Percentiles rank a stretch among this genome's conserved stretches.
These are phyloP conservation scores for Halictus rubicundus DNA, from an alignment of 1,140 invertebrate species.

Conservation along the genomic window DNA sequence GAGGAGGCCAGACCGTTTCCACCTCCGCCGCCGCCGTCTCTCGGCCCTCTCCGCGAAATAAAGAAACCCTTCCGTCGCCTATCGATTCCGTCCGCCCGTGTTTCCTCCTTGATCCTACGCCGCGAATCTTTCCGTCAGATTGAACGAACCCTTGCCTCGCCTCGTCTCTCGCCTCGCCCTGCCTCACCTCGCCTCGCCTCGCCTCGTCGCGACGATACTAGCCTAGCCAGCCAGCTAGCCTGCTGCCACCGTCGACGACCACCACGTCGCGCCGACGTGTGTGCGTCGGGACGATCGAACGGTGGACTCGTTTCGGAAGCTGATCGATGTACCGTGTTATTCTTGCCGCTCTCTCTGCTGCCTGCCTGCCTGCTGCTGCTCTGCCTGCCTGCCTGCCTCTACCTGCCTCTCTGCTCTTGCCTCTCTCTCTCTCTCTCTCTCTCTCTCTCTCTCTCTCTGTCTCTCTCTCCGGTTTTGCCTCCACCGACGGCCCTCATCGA, in stretches of 20 bases:
- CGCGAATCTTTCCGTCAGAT: slow-evolving; percentile 11
- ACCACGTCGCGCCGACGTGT: too few relatives aligned
- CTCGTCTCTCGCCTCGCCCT: too few relatives aligned
- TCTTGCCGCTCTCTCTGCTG: slow-evolving; percentile 19
- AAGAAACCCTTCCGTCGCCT: slow-evolving; percentile 31
- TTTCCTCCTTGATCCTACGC: slow-evolving; percentile 32
- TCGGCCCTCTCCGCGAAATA: slow-evolving; percentile 12
- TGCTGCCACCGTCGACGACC: too few relatives aligned
- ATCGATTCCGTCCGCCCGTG: slow-evolving; percentile 24
- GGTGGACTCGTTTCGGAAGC: slow-evolving; percentile 11
- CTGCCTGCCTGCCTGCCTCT: too few relatives aligned
- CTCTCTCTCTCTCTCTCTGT: too few relatives aligned
- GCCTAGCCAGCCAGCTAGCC: too few relatives aligned
- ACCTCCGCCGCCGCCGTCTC: background rate
- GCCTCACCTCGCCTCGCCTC: background rate
- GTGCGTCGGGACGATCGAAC: background rate
- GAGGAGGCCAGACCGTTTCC: slow-evolving; percentile 29
- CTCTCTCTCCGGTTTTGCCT: background rate
- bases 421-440: too few relatives aligned
- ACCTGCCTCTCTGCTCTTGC: too few relatives aligned
- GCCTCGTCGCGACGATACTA: too few relatives aligned
- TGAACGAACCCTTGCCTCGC: background rate
- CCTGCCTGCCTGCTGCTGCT: too few relatives aligned
- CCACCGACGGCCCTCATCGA: slow-evolving; percentile 21
- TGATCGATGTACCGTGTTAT: slow-evolving; percentile 34